Percentiles rank a stretch among this genome's conserved stretches.
Conservation (phyloP, 2,113 vertebrate species). For the Phyllostomus discolor region DNA sequence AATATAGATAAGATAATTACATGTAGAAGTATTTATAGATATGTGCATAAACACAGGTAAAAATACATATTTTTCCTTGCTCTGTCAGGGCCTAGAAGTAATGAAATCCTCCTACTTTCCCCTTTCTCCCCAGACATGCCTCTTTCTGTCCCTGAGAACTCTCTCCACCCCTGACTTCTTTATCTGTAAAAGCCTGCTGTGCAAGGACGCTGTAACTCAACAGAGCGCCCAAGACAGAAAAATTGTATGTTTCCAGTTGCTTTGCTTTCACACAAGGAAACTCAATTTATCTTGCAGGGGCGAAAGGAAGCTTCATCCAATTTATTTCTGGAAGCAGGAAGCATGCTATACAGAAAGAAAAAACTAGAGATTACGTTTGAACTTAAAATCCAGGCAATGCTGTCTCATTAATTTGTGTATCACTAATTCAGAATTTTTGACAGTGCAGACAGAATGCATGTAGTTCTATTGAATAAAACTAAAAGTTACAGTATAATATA, state of each 20-base stretch:
- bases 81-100: neutral
- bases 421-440: slow-evolving; percentile 19
- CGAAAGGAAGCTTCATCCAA: neutral
- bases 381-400: neutral
- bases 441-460: neutral
- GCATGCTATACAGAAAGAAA: neutral
- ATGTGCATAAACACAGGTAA: neutral
- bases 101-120: neutral
- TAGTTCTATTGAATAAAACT: slow-evolving; percentile 14
- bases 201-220: neutral
- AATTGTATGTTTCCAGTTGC: neutral
- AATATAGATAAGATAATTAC: neutral
- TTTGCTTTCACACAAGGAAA: slow-evolving; percentile 57
- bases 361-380: neutral
- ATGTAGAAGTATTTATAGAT: neutral
- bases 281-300: slow-evolving; percentile 42
- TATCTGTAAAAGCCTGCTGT: slow-evolving; percentile 4
- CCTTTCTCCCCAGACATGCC: neutral
- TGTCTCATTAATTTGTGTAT: neutral
- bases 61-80: neutral
- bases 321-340: slow-evolving; percentile 32
- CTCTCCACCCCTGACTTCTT: neutral
- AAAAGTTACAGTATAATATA: neutral
- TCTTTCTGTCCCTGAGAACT: neutral
- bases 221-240: neutral